Conservation (phyloP, 2,113 vertebrate species). For the Ctenodactylus gundi region DNA sequence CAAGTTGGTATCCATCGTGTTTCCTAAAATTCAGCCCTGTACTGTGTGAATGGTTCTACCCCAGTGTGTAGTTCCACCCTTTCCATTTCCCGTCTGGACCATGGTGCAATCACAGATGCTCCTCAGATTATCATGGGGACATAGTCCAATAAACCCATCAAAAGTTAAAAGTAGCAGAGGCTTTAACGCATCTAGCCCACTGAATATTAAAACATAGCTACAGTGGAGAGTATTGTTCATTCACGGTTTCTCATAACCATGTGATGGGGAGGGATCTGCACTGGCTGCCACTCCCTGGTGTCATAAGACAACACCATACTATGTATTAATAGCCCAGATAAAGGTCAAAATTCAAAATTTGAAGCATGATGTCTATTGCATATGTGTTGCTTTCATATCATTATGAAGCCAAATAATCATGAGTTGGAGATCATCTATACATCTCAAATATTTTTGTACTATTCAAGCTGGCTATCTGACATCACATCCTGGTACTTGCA, state of each 20-base stretch:
- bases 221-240: too few relatives aligned
- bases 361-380: neutral
- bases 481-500: neutral
- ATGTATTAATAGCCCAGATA: neutral
- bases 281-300: neutral
- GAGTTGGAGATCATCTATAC: neutral
- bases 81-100: neutral
- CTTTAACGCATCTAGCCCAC: neutral
- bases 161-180: neutral
- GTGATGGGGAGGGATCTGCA: neutral
- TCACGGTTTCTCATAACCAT: neutral
- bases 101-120: neutral
- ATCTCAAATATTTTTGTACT: neutral
- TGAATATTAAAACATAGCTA: neutral
- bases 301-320: neutral
- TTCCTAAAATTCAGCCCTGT: slow-evolving; percentile 6
- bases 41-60: neutral
- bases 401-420: neutral
- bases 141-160: too few relatives aligned
- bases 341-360: neutral
- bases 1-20: neutral
- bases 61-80: neutral
- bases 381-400: neutral
- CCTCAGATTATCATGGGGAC: neutral
- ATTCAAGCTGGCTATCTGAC: neutral